phyloP scores from a whole-genome alignment of 2,113 vertebrate species.

The Paraplagusia blochii region DNA sequence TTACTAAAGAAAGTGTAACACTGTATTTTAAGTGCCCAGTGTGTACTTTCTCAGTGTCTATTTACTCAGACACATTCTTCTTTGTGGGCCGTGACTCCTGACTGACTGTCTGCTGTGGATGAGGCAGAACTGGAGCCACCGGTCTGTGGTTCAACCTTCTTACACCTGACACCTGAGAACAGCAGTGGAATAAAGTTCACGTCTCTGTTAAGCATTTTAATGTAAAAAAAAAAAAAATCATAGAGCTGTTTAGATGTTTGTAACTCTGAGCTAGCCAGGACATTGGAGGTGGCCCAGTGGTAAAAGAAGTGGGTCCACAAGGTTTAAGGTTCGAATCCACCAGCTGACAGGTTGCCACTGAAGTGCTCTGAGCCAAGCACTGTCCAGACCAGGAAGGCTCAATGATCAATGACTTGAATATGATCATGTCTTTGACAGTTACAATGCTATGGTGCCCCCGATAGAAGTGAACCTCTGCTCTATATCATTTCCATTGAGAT shows the following conservation, averaged over 20 bases:
- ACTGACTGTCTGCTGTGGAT: slow-evolving; percentile 65
- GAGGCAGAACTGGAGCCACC: slow-evolving; percentile 59
- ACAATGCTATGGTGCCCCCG: slow-evolving; percentile 33
- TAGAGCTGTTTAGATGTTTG: not conserved
- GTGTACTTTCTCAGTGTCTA: slow-evolving; percentile 64
- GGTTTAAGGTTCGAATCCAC: no score
- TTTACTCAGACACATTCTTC: slow-evolving; percentile 45
- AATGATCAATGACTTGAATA: slow-evolving; percentile 40
- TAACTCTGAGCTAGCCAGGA: no score
- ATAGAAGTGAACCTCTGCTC: slow-evolving; percentile 45
- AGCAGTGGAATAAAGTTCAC: not conserved
- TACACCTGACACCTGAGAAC: slow-evolving; percentile 40
- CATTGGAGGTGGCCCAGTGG: no score
- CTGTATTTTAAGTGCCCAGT: slow-evolving; percentile 21
- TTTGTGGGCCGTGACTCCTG: slow-evolving; percentile 52
- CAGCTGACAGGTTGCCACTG: no score
- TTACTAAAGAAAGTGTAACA: slow-evolving; percentile 4
- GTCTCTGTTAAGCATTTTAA: no score
- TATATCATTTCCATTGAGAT: slow-evolving; percentile 39
- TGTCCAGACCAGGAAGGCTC: slow-evolving; percentile 13
- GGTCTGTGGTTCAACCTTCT: slow-evolving; percentile 44
- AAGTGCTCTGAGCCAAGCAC: no score
- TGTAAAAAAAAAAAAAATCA: not conserved
- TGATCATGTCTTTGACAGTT: slow-evolving; percentile 38
- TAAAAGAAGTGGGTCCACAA: no score